Base-by-base conservation (phyloP, 2,113 vertebrate species). In the Trochalopteron elliotii region DNA sequence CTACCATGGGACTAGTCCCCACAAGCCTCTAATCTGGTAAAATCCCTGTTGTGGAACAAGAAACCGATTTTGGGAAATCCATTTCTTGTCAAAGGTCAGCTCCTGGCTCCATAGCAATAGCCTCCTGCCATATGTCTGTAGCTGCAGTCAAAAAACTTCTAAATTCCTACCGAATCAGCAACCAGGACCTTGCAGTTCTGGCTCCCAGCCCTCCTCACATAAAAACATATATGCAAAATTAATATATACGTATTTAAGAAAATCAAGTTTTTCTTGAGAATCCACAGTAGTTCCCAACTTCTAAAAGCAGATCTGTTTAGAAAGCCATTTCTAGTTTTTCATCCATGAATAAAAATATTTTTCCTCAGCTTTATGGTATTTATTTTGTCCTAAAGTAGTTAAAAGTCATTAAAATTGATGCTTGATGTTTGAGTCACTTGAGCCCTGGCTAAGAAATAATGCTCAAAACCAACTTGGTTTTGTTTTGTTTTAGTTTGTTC, bases 401-500 rank as follows among this genome's bases (percentile, higher is more conserved):
- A 31, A 68, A 90, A 61, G 37, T 44, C 3, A 42, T 71, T 50
- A 75, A 55, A 39, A 30, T 56, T 83, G 33, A 55, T 75, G n/a
- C 55, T 89, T 83, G 45, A 35, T 47, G 21, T 75, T 89, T 83
- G 78, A 83, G 40, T 89, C 68, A 57, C 59, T 89, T 90, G 59
- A 91, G 40, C 28, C 4, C 5, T 86, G 50, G 37, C 67, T 94
- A 44, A 77, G 80, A 61, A 83, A 47, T 75, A 84, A 53, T 82
- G 27, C 59, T 80, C 31, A 72, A 87, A 92, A 83, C 27, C 55
- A 70, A 7, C 11, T 78, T 81, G 21, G 31, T 40, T 91, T 89
- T 80, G 90, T 93, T 96, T 83, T 93, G 75, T 88, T 96, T 94
- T 45, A 71, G 53, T 94, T 93, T 96, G 65, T 82, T 87, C 47